phyloP scores from a whole-genome alignment of 2,797 vertebrate genomes.

The Leptatherina wallacei region DNA sequence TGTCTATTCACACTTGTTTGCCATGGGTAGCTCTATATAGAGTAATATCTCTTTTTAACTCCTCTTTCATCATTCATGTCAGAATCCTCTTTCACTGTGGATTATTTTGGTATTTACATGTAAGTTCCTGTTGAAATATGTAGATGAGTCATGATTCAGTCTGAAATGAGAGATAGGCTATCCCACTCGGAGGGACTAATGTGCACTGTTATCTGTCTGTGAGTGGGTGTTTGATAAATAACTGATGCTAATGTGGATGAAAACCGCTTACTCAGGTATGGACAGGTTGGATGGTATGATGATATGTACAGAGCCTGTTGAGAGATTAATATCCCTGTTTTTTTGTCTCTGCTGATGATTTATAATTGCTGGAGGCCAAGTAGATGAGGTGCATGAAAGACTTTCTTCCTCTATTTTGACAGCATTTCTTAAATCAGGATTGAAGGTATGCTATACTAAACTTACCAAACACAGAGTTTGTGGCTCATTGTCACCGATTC shows the following conservation, averaged over 20 bases:
- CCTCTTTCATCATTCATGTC: neutral
- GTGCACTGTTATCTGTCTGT: conserved; percentile 4
- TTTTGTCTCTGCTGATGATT: conserved; percentile 30
- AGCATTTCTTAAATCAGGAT: conserved; percentile 7
- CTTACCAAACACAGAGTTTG: neutral
- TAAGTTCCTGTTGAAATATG: conserved; percentile 1
- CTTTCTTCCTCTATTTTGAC: conserved; percentile 28
- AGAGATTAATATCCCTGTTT: conserved; percentile 39
- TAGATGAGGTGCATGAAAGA: conserved; percentile 38
- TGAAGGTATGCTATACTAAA: neutral
- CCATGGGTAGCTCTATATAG: no score
- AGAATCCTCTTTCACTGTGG: neutral
- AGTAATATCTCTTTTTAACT: neutral
- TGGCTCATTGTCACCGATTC: neutral
- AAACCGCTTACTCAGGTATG: conserved; percentile 18
- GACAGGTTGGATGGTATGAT: conserved; percentile 9
- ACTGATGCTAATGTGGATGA: conserved; percentile 23
- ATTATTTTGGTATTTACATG: neutral
- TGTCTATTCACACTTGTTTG: no score
- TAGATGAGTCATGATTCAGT: conserved; percentile 7
- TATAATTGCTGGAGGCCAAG: conserved; percentile 28
- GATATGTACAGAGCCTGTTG: conserved; percentile 35
- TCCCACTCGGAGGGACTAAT: conserved; percentile 15
- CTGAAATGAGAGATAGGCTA: conserved; percentile 4
- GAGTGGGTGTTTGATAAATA: conserved; percentile 45